These are phyloP conservation scores for Erethizon dorsatum DNA, from an alignment of 2,797 vertebrate genomes.

Conservation along the genomic window DNA sequence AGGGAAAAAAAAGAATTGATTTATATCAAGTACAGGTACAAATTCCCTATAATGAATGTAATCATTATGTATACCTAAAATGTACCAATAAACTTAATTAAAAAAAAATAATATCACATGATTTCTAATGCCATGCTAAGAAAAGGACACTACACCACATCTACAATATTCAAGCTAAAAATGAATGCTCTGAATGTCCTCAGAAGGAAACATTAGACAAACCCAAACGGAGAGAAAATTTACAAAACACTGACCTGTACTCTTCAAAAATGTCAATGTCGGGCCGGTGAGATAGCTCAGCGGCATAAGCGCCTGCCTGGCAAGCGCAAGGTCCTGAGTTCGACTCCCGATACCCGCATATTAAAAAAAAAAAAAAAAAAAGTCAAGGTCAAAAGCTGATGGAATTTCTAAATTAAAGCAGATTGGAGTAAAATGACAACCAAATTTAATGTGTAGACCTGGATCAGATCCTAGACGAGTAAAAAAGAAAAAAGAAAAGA, in stretches of 20 bases:
- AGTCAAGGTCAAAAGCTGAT: slow-evolving; percentile 27
- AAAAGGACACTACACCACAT: not conserved
- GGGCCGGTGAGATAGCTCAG: too few species aligned
- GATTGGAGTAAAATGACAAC: not conserved
- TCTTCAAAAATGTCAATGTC: slow-evolving; percentile 50
- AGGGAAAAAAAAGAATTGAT: too few species aligned
- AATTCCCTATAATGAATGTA: too few species aligned
- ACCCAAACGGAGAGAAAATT: not conserved
- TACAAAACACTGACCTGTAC: slow-evolving; percentile 38
- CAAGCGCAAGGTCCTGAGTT: too few species aligned
- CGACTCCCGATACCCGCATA: too few species aligned
- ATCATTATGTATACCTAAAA: too few species aligned
- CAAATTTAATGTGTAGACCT: slow-evolving; percentile 1
- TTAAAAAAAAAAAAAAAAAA: not conserved
- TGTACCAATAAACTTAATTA: too few species aligned
- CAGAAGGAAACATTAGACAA: not conserved
- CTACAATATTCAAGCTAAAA: not conserved
- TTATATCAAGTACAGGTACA: too few species aligned
- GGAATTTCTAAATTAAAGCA: slow-evolving; percentile 52
- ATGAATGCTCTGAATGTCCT: not conserved
- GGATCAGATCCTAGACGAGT: not conserved
- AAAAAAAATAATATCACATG: not conserved
- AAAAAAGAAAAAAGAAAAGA: not conserved
- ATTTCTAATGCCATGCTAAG: not conserved
- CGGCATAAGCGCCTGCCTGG: too few species aligned